Conservation (phyloP, 2,888 invertebrate species). For the Fragum fragum region DNA sequence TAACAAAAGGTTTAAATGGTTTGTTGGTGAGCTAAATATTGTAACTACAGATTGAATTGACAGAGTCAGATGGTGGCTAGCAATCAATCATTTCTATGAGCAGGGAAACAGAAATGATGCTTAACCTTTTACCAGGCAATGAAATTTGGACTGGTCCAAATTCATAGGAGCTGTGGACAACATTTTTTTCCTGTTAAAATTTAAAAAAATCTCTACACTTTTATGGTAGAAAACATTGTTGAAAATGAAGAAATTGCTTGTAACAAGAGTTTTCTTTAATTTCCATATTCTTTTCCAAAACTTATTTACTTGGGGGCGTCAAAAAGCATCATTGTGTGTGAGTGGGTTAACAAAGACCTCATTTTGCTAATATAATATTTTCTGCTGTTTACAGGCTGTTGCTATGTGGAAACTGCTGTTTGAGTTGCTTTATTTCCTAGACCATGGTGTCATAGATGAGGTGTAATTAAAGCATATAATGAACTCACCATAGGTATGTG, state of each 20-base stretch:
- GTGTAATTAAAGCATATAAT: constrained; percentile 70
- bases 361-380: too few relatives aligned
- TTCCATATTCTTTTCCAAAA: neutral
- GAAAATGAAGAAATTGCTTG: constrained; percentile 12
- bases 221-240: constrained; percentile 17
- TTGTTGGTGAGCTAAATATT: too few relatives aligned
- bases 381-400: constrained; percentile 67
- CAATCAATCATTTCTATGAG: too few relatives aligned
- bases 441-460: constrained; percentile 81
- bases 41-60: too few relatives aligned
- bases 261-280: constrained; percentile 9
- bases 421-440: constrained; percentile 81
- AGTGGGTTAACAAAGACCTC: neutral
- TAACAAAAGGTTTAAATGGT: too few relatives aligned
- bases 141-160: too few relatives aligned
- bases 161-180: neutral
- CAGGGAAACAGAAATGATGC: too few relatives aligned
- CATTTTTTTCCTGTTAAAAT: too few relatives aligned
- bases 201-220: too few relatives aligned
- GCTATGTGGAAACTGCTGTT: constrained; percentile 83
- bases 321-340: neutral
- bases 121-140: too few relatives aligned
- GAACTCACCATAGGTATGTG: constrained; percentile 66
- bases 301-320: too few relatives aligned
- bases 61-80: too few relatives aligned